phyloP scores from a whole-genome alignment of 2,888 invertebrate species.

The Drosophila rellima region DNA sequence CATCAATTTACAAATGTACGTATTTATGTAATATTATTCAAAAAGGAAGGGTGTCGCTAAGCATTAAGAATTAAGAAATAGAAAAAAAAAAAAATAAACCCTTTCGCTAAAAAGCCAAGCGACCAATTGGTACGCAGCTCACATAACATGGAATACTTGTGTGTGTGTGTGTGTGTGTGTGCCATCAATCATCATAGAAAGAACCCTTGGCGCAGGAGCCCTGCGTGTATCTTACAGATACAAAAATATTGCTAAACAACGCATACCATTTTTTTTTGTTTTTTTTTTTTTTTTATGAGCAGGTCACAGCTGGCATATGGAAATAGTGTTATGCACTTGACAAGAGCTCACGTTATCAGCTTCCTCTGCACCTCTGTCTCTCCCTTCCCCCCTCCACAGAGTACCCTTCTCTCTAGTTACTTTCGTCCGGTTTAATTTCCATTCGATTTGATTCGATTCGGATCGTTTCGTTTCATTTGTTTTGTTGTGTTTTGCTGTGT shows the following conservation, averaged over 20 bases:
- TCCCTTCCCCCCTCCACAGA: background rate
- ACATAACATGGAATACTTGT: slow-evolving; percentile 19
- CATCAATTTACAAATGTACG: background rate
- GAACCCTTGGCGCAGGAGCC: slow-evolving; percentile 12
- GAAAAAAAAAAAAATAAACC: background rate
- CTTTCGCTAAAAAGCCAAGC: background rate
- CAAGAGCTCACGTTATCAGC: slow-evolving; percentile 22
- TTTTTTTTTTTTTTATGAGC: background rate
- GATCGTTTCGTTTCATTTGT: slow-evolving; percentile 36
- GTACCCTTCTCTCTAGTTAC: no score
- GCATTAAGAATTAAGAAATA: background rate
- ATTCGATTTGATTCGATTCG: slow-evolving; percentile 20
- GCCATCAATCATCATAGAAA: slow-evolving; percentile 50
- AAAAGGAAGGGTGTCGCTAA: background rate
- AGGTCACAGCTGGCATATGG: slow-evolving; percentile 38
- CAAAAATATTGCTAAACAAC: slow-evolving; percentile 18
- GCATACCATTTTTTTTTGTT: background rate
- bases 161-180: background rate
- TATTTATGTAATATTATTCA: slow-evolving; percentile 1
- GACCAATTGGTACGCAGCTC: slow-evolving; percentile 19
- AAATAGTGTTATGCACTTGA: slow-evolving; percentile 50
- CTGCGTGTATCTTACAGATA: slow-evolving; percentile 21
- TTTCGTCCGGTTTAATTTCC: background rate
- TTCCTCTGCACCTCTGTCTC: slow-evolving; percentile 10
- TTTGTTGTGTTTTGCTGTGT: no score